Conservation (phyloP, 2,888 invertebrate species). For the Oscheius sp. region DNA sequence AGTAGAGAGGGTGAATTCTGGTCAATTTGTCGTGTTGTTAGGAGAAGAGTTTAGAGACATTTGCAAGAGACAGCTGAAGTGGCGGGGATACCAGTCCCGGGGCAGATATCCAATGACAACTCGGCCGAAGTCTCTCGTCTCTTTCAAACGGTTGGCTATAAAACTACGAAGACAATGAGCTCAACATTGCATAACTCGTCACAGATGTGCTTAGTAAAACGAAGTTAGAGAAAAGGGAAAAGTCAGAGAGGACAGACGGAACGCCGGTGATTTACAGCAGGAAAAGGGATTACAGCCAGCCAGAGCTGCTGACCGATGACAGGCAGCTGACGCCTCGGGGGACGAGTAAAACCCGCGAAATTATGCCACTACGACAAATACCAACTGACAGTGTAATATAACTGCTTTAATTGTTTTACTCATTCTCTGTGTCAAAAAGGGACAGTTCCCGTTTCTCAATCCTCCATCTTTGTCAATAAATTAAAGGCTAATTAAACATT, state of each 20-base stretch:
- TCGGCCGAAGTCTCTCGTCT: neutral
- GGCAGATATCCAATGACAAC: constrained; percentile 16
- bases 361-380: no score
- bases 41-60: neutral
- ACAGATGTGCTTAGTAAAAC: constrained; percentile 17
- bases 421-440: no score
- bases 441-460: no score
- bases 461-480: no score
- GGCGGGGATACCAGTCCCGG: neutral
- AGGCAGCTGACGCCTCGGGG: constrained; percentile 23
- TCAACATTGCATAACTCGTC: constrained; percentile 7
- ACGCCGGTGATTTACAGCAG: constrained; percentile 13
- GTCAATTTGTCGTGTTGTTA: neutral
- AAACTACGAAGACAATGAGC: neutral
- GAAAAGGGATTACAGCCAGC: constrained; percentile 25
- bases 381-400: no score
- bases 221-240: neutral
- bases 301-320: constrained; percentile 26
- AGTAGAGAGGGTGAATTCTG: no score
- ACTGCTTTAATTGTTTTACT: no score
- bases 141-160: neutral
- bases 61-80: neutral
- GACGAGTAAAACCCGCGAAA: constrained; percentile 3
- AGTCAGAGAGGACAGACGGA: constrained; percentile 2
- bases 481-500: no score